Evolutionary conservation across 1,140 invertebrate species (phyloP).

Genomic region (Acromyrmex heyeri): DNA sequence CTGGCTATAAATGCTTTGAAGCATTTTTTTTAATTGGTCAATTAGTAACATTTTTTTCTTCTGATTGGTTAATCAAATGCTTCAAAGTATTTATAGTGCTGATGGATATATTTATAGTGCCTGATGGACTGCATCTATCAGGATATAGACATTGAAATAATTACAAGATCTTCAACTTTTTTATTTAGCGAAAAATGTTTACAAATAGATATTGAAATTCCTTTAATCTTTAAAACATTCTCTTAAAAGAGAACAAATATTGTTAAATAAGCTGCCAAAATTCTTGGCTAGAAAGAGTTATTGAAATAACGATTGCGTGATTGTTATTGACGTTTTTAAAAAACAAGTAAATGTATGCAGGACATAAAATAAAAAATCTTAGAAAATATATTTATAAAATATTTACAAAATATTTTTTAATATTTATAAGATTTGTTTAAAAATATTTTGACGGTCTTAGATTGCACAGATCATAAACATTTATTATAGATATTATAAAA

Average conservation of each 20-base stretch:
- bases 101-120: too few relatives aligned
- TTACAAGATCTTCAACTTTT: not conserved
- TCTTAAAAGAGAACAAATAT: not conserved
- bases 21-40: too few relatives aligned
- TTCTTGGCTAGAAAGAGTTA: not conserved
- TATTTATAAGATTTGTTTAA: too few relatives aligned
- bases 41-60: too few relatives aligned
- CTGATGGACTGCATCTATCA: not conserved
- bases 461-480: too few relatives aligned
- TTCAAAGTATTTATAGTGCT: too few relatives aligned
- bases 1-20: too few relatives aligned
- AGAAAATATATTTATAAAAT: too few relatives aligned
- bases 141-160: not conserved
- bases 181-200: not conserved
- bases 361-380: not conserved
- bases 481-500: too few relatives aligned
- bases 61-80: too few relatives aligned
- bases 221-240: not conserved
- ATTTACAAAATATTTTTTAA: too few relatives aligned
- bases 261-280: slow-evolving; percentile 3
- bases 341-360: not conserved
- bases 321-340: not conserved
- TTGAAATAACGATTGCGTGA: not conserved
- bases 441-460: too few relatives aligned
- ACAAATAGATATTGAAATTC: slow-evolving; percentile 14